phyloP scores from a whole-genome alignment of 2,888 invertebrate genomes.

The Calameuta idolon region DNA sequence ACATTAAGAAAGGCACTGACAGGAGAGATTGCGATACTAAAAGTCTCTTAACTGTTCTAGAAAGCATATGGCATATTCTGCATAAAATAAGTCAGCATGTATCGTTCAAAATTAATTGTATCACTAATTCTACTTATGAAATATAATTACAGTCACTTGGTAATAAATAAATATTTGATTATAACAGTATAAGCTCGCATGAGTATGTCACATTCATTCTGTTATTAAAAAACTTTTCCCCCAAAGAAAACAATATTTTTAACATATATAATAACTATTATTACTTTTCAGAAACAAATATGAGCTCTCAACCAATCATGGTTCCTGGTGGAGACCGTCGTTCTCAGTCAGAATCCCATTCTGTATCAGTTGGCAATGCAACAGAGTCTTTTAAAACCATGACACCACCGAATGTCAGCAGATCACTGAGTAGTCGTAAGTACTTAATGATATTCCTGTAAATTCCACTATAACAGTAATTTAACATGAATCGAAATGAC shows the following conservation, averaged over 20 bases:
- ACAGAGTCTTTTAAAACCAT: slow-evolving; percentile 53
- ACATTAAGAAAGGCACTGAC: no score
- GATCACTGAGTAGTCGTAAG: slow-evolving; percentile 61
- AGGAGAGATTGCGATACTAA: background rate
- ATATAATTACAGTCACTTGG: background rate
- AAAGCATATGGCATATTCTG: background rate
- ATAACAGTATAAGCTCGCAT: background rate
- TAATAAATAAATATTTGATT: background rate
- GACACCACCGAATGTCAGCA: slow-evolving; percentile 57
- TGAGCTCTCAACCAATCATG: slow-evolving; percentile 64
- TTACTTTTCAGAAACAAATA: slow-evolving; percentile 22
- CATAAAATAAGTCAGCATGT: background rate
- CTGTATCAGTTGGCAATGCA: slow-evolving; percentile 50
- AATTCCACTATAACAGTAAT: background rate
- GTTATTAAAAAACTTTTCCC: background rate
- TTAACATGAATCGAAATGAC: background rate
- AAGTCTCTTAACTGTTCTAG: background rate
- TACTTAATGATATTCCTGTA: slow-evolving; percentile 19
- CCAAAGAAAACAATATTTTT: background rate
- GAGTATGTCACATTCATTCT: background rate
- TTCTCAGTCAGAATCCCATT: slow-evolving; percentile 50
- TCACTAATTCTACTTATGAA: background rate
- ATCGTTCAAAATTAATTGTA: background rate
- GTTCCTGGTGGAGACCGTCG: slow-evolving; percentile 59
- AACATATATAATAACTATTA: background rate